Conservation (phyloP, 2,113 vertebrate genomes). For the Euleptes europaea region DNA sequence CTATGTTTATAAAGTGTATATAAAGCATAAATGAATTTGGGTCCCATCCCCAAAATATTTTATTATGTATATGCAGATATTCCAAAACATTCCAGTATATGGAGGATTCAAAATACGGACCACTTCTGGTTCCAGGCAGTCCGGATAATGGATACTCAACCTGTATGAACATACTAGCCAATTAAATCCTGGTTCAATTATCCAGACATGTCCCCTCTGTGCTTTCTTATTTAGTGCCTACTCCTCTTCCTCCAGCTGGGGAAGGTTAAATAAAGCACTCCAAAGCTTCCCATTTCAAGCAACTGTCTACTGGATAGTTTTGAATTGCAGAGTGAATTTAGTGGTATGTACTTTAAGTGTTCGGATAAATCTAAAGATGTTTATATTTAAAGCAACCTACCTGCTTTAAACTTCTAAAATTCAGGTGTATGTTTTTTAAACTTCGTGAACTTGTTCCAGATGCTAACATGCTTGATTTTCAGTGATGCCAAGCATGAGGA, state of each 20-base stretch:
- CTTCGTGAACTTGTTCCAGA: not conserved
- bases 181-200: not conserved
- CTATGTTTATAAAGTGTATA: no score
- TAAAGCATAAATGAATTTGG: no score
- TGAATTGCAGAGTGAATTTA: not conserved
- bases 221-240: not conserved
- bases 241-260: no score
- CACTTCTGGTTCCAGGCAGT: no score
- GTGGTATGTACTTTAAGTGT: not conserved
- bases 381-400: not conserved
- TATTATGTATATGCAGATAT: no score
- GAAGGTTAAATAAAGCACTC: not conserved
- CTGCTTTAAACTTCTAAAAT: not conserved
- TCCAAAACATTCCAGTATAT: no score
- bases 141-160: no score
- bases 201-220: not conserved
- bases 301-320: constrained; percentile 13
- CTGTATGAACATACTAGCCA: not conserved
- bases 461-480: not conserved
- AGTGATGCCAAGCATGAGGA: not conserved
- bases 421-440: not conserved
- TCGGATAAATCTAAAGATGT: not conserved
- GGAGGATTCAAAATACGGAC: no score
- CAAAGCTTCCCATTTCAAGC: not conserved
- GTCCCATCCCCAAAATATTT: no score